phyloP scores from a whole-genome alignment of 2,113 vertebrate genomes.

The Malurus alboscapulatus region DNA sequence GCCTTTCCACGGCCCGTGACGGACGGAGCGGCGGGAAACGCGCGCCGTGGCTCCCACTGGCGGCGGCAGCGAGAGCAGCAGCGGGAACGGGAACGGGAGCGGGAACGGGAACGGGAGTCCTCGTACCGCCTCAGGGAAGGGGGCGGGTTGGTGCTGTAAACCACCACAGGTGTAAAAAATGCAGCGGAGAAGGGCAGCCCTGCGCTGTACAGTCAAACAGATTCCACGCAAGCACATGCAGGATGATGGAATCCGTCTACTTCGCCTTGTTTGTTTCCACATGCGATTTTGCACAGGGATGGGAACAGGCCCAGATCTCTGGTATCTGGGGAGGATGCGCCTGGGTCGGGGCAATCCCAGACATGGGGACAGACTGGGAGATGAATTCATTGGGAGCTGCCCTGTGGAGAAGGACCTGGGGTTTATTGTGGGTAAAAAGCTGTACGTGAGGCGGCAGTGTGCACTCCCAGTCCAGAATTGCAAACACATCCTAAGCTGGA shows the following conservation, averaged over 20 bases:
- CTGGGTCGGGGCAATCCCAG: neutral
- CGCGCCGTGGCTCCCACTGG: neutral
- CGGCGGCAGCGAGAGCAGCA: neutral
- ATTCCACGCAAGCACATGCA: neutral
- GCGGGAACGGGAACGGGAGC: neutral
- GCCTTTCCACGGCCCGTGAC: neutral
- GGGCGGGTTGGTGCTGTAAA: too few species aligned
- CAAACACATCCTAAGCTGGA: neutral
- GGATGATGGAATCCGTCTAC: neutral
- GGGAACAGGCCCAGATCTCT: neutral
- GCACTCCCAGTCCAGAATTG: neutral
- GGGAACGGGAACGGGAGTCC: neutral
- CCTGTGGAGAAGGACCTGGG: neutral
- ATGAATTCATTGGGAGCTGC: neutral
- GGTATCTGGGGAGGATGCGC: rapidly evolving
- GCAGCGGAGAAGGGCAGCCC: neutral
- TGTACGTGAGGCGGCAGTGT: neutral
- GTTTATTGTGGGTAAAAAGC: neutral
- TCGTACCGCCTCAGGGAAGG: neutral
- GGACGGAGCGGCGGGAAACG: neutral
- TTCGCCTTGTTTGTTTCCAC: neutral
- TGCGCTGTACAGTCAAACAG: neutral
- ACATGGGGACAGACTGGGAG: neutral
- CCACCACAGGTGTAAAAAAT: rapidly evolving
- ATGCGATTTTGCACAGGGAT: rapidly evolving